Conservation (phyloP, 2,113 vertebrate species). For the Terrapene triunguis region DNA sequence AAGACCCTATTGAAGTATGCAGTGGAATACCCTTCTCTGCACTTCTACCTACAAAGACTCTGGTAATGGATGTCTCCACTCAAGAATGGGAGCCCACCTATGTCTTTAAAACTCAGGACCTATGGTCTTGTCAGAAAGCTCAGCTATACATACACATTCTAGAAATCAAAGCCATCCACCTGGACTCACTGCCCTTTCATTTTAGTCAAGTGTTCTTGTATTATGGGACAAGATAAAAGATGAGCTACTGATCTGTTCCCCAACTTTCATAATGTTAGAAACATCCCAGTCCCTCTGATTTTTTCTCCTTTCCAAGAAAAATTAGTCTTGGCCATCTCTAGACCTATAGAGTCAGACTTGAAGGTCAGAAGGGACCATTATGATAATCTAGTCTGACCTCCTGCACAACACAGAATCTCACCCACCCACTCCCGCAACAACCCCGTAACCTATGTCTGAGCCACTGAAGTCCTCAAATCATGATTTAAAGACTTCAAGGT, state of each 20-base stretch:
- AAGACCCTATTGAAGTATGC: not conserved
- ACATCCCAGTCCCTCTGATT: not conserved
- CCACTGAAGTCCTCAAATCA: no score
- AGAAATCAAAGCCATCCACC: not conserved
- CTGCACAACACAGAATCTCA: no score
- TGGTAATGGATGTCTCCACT: not conserved
- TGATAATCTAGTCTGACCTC: no score
- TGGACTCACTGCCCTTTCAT: not conserved
- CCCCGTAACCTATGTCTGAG: no score
- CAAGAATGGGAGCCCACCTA: not conserved
- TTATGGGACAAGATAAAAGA: not conserved
- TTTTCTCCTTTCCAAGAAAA: not conserved
- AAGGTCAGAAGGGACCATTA: no score
- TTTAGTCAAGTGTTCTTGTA: not conserved
- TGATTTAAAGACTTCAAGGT: no score
- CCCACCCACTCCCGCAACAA: no score
- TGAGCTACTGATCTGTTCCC: not conserved
- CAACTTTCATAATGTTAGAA: not conserved
- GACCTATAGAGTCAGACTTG: not conserved
- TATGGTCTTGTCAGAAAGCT: not conserved
- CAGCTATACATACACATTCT: not conserved
- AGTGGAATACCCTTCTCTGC: not conserved
- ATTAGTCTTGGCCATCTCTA: not conserved
- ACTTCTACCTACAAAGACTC: not conserved
- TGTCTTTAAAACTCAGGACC: not conserved